A percentile compares a stretch with the other conserved stretches of the same genome.
Evolutionary conservation across 1,140 invertebrate species (phyloP).

Genomic region (Hormaphis cornu): DNA sequence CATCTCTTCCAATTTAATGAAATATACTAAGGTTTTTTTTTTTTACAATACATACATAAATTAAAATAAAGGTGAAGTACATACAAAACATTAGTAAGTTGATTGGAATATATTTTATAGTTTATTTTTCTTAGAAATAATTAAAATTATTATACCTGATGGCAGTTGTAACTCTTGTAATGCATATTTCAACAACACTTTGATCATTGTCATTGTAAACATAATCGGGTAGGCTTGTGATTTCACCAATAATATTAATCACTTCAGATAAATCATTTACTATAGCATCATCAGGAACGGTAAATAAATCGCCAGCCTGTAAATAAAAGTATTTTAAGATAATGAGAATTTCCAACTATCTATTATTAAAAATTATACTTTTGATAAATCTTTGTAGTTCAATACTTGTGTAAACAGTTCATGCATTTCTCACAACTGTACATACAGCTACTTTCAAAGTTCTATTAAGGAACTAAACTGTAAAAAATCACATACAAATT

Average conservation of each 20-base stretch:
- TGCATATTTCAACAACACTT: slow-evolving; percentile 86
- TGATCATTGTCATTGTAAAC: slow-evolving; percentile 80
- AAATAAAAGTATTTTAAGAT: slow-evolving; percentile 33
- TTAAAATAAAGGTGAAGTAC: too few species aligned
- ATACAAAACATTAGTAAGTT: too few species aligned
- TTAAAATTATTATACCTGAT: too few species aligned
- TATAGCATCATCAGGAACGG: slow-evolving; percentile 72
- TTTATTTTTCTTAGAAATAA: too few species aligned
- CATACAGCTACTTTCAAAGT: neutral
- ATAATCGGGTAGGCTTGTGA: slow-evolving; percentile 70
- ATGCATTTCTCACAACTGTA: slow-evolving; percentile 54
- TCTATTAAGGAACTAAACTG: neutral
- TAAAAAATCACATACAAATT: neutral
- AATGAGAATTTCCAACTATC: neutral
- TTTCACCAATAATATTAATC: slow-evolving; percentile 64
- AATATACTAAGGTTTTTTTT: too few species aligned
- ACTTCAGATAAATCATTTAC: slow-evolving; percentile 77
- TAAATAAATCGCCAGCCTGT: slow-evolving; percentile 79
- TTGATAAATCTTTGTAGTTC: slow-evolving; percentile 73
- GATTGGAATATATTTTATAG: too few species aligned
- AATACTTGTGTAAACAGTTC: slow-evolving; percentile 79
- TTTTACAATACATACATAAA: too few species aligned
- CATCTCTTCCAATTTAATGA: too few species aligned
- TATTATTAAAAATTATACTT: slow-evolving; percentile 42
- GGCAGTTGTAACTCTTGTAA: slow-evolving; percentile 76